Evolutionary conservation across 2,888 invertebrate species (phyloP), one percentile per base, ranked within the genome.

Genomic region (Fragum sueziense): DNA sequence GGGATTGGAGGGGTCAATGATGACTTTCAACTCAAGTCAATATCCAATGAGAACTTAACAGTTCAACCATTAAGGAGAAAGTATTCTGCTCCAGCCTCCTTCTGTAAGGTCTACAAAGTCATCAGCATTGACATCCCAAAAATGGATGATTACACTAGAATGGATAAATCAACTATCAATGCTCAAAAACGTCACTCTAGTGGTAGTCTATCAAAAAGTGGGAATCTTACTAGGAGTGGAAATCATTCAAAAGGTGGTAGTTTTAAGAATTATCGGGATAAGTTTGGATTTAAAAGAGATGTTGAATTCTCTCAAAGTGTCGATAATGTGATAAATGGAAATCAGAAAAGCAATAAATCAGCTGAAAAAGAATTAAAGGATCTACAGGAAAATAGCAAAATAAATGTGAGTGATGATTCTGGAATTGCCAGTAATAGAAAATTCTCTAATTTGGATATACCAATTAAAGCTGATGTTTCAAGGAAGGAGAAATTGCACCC

Each of bases 61-160:
- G 41, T 65, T 3, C 51, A 52, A 51, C 31, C 52, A n/a, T 34
- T 70, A 59, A 76, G 62, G 57, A 74, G 80, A 47, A 81, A 81
- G 33, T 78, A 75, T 29, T 81, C 81, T 0, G 77, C 74, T 27
- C 81, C 77, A 65, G 68, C 74, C 54, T 67, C 52, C 34, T 68
- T 77, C 61, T 77, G 74, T 47, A 77, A 71, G 67, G 68, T 81
- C 22, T 78, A 74, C 41, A 77, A 77, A 70, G 75, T 81, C 20
- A 77, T 81, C 0, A 81, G 81, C 65, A 71, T 81, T 51, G 77
- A 81, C 57, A 81, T 81, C 62, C 81, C 81, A 7, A 67, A 72
- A 37, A 79, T 71, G 70, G 70, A 73, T 52, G 27, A 11, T 52
- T 62, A n/a, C n/a, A 41, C 34, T 9, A 65, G 17, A 14, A 37